Evolutionary conservation across 30 jellyfish, hydroid and myxozoan genomes (phyloP), one percentile per base, ranked within the genome.

Genomic region (Hydra vulgaris): DNA sequence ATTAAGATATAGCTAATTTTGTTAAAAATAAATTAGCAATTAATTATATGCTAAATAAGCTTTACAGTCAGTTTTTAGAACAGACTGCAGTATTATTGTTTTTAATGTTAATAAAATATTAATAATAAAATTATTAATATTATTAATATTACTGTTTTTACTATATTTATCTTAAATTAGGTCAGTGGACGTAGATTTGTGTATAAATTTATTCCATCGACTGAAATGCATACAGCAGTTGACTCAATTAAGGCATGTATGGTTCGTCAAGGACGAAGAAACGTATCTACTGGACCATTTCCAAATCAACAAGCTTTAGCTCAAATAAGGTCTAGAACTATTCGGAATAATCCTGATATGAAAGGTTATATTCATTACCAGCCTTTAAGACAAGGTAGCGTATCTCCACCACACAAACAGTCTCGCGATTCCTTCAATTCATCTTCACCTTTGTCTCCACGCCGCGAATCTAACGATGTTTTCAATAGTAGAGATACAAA

Each of bases 161-260:
- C 61, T 40, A 3, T 40, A 40, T 40, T 40, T 40, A 18, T 1
- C 67, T 20, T 79, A 76, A 0, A 21, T n/a, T 68, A 92, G 99
- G 99, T 92, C 66, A 88, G 86, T 74, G 99, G 99, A 12, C 92
- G 95, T 73, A 84, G 99, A 21, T 92, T 92, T 67, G 99, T 92
- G 12, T 92, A 92, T 94, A 87, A 86, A 54, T 92, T 92, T 80
- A 95, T 92, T n/a, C 95, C 96, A 20, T 88, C 95, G 8, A 84
- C 87, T 17, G 99, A 92, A 76, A 88, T 92, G 77, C 95, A 87
- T 18, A 76, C 95, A 0, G 95, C 95, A n/a, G 71, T 92, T 22
- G 53, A 79, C 26, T 70, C 86, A 19, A 79, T 79, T 85, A 79
- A 79, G 24, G 16, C 86, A 23, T 19, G 69, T 66, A 54, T 79